Evolutionary conservation across 2,888 invertebrate genomes (phyloP).

Genomic region (Drosophila seclusa): DNA sequence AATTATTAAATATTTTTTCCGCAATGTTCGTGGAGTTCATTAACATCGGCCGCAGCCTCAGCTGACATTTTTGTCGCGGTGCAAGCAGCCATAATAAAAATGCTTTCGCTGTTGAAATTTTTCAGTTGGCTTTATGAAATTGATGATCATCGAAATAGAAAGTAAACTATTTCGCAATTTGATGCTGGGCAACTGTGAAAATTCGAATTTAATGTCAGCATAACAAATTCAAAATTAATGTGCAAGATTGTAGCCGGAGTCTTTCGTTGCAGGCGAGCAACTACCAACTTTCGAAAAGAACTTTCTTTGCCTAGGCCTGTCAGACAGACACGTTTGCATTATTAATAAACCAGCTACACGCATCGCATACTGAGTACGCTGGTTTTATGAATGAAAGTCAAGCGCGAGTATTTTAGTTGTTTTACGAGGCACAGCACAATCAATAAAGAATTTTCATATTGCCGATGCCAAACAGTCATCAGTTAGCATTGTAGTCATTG

Average conservation of each 20-base stretch:
- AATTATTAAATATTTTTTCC: conserved; percentile 43
- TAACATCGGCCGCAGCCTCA: conserved; percentile 40
- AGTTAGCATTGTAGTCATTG: conserved; percentile 33
- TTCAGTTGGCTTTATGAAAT: conserved; percentile 22
- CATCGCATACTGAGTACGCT: conserved; percentile 53
- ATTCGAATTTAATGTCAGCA: conserved; percentile 29
- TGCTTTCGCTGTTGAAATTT: conserved; percentile 49
- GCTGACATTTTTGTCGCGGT: conserved; percentile 39
- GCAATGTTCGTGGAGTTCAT: conserved; percentile 40
- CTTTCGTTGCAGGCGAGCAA: conserved; percentile 14
- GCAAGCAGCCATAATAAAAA: conserved; percentile 25
- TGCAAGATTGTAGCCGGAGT: conserved; percentile 33
- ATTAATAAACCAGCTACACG: conserved; percentile 33
- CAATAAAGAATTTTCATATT: conserved; percentile 74
- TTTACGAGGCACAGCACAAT: conserved; percentile 37
- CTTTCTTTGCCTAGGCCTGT: conserved; percentile 49
- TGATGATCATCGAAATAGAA: conserved; percentile 57
- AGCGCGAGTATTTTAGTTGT: conserved; percentile 25
- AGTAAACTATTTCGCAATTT: conserved; percentile 47
- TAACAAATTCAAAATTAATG: conserved; percentile 31
- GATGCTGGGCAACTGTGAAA: conserved; percentile 44
- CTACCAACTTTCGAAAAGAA: conserved; percentile 67
- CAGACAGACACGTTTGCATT: conserved; percentile 15
- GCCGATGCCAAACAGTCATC: conserved; percentile 58
- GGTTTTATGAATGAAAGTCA: conserved; percentile 74